Evolutionary conservation across 2,888 invertebrate species (phyloP).

Genomic region (Malthinus seriepunctatus): DNA sequence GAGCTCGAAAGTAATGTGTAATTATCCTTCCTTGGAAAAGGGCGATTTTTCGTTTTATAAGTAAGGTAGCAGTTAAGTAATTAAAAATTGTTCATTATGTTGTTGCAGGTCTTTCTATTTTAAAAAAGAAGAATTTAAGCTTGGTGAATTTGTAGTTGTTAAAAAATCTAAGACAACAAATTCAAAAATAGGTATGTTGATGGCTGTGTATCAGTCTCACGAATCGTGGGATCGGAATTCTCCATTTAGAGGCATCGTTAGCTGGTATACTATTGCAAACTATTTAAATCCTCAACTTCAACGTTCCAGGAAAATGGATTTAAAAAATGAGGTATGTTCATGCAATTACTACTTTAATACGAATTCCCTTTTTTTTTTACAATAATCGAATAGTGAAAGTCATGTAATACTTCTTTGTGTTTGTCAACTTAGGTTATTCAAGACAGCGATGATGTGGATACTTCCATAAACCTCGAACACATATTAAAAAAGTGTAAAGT

Average conservation of each 20-base stretch:
- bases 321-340: conserved; percentile 34
- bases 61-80: conserved; percentile 9
- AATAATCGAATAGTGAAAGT: too few relatives aligned
- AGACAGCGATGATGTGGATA: conserved; percentile 12
- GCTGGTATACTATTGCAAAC: conserved; percentile 32
- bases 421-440: conserved; percentile 23
- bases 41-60: conserved; percentile 13
- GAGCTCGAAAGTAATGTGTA: background rate
- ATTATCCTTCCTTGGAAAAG: background rate
- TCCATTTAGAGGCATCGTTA: conserved; percentile 27
- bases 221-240: conserved; percentile 3
- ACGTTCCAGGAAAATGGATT: conserved; percentile 23
- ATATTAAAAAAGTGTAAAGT: conserved; percentile 25
- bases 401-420: too few relatives aligned
- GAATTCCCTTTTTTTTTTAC: too few relatives aligned
- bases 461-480: conserved; percentile 14
- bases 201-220: conserved; percentile 18
- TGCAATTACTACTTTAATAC: background rate
- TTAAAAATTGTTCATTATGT: background rate
- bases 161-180: background rate
- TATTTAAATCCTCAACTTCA: conserved; percentile 15
- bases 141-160: conserved; percentile 25
- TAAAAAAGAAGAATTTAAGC: conserved; percentile 11
- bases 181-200: conserved; percentile 15
- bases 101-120: conserved; percentile 21